Percentiles rank a stretch among this genome's conserved stretches.
These are phyloP conservation scores for Geotrypetes seraphini DNA, from an alignment of 2,797 vertebrate species.

Conservation along the genomic window DNA sequence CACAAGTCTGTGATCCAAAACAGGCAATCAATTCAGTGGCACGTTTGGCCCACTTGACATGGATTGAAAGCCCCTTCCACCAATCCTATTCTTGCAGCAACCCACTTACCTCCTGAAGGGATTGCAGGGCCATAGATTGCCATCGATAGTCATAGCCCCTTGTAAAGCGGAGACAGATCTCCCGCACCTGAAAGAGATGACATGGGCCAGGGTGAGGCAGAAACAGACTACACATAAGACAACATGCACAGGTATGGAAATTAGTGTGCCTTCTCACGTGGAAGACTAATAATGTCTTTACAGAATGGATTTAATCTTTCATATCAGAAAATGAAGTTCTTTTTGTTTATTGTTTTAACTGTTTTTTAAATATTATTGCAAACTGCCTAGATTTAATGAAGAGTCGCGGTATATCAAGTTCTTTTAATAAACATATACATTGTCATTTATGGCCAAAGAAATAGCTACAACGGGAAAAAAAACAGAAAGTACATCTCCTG, in stretches of 20 bases:
- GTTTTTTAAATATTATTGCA: too few relatives aligned
- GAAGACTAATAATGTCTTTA: too few relatives aligned
- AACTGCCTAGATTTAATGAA: too few relatives aligned
- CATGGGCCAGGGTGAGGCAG: background rate
- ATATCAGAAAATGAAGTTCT: too few relatives aligned
- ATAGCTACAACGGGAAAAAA: too few relatives aligned
- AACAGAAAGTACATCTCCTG: constrained; percentile 13
- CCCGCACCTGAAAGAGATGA: constrained; percentile 52
- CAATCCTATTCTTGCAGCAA: background rate
- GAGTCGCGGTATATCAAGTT: too few relatives aligned
- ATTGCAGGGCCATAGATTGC: constrained; percentile 63
- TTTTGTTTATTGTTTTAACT: too few relatives aligned
- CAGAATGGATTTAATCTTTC: too few relatives aligned
- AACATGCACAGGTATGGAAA: too few relatives aligned
- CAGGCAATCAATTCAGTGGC: background rate
- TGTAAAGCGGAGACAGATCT: constrained; percentile 53
- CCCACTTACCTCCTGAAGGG: constrained; percentile 65
- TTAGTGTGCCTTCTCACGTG: too few relatives aligned
- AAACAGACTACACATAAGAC: background rate
- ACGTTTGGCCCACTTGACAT: background rate
- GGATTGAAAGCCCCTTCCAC: background rate
- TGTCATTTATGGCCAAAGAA: background rate
- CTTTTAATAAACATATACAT: too few relatives aligned
- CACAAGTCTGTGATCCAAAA: background rate
- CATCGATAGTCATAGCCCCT: constrained; percentile 39